phyloP scores from a whole-genome alignment of 2,113 vertebrate genomes.

The Microcebus ravelobensis region DNA sequence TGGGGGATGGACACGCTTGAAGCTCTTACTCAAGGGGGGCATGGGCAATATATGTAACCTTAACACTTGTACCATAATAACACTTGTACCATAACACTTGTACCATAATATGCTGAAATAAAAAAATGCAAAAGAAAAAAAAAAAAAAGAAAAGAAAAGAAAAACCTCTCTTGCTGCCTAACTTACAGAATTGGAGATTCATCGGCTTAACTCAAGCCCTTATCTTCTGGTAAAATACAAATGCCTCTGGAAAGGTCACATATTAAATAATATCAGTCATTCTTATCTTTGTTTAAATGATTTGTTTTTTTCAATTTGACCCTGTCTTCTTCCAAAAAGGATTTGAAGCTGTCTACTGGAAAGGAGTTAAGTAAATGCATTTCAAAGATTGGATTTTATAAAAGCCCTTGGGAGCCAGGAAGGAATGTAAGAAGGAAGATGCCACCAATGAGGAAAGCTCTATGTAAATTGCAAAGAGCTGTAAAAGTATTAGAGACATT shows the following conservation, averaged over 20 bases:
- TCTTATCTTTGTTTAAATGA: conserved; percentile 62
- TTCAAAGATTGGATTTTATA: conserved; percentile 36
- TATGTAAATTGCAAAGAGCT: conserved; percentile 55
- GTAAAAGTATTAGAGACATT: conserved; percentile 51
- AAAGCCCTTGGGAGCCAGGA: neutral
- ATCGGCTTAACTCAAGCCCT: conserved; percentile 65
- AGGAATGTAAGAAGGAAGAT: neutral
- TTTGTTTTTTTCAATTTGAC: conserved; percentile 40
- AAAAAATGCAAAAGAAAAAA: too few relatives aligned
- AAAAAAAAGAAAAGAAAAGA: too few relatives aligned
- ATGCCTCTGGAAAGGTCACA: conserved; percentile 69
- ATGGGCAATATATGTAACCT: too few relatives aligned
- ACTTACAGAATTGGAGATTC: conserved; percentile 55
- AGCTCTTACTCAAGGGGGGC: too few relatives aligned
- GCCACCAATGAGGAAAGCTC: conserved; percentile 29
- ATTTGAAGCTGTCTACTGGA: conserved; percentile 44
- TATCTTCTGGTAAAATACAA: conserved; percentile 61
- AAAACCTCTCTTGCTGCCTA: neutral
- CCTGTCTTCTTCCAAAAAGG: conserved; percentile 47
- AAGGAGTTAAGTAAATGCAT: conserved; percentile 48
- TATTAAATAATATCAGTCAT: conserved; percentile 61
- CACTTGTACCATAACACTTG: too few relatives aligned
- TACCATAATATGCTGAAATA: too few relatives aligned
- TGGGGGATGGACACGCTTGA: too few relatives aligned
- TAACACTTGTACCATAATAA: too few relatives aligned